Evolutionary conservation across 2,797 vertebrate species (phyloP), one percentile per base, ranked within the genome.

Genomic region (Prunella strophiata): DNA sequence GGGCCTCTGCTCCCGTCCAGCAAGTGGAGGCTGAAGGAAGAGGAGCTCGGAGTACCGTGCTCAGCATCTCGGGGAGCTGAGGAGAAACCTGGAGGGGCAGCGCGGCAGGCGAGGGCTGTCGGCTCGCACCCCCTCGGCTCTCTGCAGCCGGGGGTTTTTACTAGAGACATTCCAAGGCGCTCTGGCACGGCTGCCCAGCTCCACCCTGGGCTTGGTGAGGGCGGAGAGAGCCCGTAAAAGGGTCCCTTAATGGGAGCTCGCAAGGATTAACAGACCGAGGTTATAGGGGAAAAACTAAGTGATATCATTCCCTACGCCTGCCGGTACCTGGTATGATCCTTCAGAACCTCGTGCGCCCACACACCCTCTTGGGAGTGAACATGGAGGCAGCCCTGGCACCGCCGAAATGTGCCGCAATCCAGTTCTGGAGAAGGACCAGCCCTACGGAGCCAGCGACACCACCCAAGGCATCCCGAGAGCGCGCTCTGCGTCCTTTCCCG

Each of bases 101-200:
- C 19, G 2, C 0, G 7, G 55, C 1, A 2, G 57, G 61, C 1
- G 7, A 67, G 50, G 34, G 34, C 29, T 2, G 1, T 10, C 20
- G 5, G 66, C 62, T 62, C 3, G 1, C 23, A 25, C 5, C 76
- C 84, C 62, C 59, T 27, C 17, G 1, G 75, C 62, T 81, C 66
- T 34, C 32, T 23, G 36, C 70, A 54, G 62, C 50, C 21, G 16
- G 2, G 18, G 67, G 25, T 20, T 79, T 75, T 43, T 16, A 51
- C 36, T 13, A 6, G 42, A 80, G 75, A 50, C 2, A 1, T 62
- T 79, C 34, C 83, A 74, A 65, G 54, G 75, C 68, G 81, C 73
- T 67, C 72, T 30, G 6, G 79, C 34, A 5, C 6, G 1, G 77
- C 74, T 6, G 16, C 83, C 88, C 89, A 40, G 88, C 95, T 88